These are phyloP conservation scores for Bhutanitis thaidina DNA, from an alignment of 2,888 invertebrate species.

Conservation along the genomic window DNA sequence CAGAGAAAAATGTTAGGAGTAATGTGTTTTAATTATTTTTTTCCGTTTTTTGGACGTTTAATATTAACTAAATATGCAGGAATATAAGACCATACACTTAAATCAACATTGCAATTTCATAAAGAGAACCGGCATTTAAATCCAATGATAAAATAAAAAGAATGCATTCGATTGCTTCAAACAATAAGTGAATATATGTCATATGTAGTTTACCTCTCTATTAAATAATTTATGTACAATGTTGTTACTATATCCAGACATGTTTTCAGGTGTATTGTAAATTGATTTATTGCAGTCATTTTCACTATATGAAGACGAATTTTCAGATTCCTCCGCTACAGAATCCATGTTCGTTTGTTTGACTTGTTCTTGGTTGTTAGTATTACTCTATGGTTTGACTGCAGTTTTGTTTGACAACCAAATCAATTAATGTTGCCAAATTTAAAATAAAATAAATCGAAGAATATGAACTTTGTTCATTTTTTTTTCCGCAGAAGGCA, in stretches of 20 bases:
- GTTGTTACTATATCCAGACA: slow-evolving; percentile 51
- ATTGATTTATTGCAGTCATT: slow-evolving; percentile 48
- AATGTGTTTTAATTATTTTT: too few relatives aligned
- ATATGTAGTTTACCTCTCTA: slow-evolving; percentile 76
- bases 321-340: slow-evolving; percentile 53
- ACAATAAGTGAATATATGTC: slow-evolving; percentile 26
- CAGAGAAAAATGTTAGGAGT: too few relatives aligned
- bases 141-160: slow-evolving; percentile 13
- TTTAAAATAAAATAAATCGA: too few relatives aligned
- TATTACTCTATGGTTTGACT: slow-evolving; percentile 48
- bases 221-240: slow-evolving; percentile 78
- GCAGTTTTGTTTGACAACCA: slow-evolving; percentile 38
- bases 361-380: slow-evolving; percentile 36
- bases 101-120: not conserved
- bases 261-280: slow-evolving; percentile 43
- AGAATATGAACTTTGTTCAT: too few relatives aligned
- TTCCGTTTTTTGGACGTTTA: too few relatives aligned
- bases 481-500: too few relatives aligned
- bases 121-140: slow-evolving; percentile 9
- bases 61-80: too few relatives aligned
- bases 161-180: slow-evolving; percentile 15
- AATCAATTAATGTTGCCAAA: slow-evolving; percentile 39
- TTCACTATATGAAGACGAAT: slow-evolving; percentile 44
- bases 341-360: slow-evolving; percentile 78
- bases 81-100: not conserved